Evolutionary conservation across 2,113 vertebrate genomes (phyloP), one percentile per base, ranked within the genome.

Genomic region (Semicossyphus pulcher): DNA sequence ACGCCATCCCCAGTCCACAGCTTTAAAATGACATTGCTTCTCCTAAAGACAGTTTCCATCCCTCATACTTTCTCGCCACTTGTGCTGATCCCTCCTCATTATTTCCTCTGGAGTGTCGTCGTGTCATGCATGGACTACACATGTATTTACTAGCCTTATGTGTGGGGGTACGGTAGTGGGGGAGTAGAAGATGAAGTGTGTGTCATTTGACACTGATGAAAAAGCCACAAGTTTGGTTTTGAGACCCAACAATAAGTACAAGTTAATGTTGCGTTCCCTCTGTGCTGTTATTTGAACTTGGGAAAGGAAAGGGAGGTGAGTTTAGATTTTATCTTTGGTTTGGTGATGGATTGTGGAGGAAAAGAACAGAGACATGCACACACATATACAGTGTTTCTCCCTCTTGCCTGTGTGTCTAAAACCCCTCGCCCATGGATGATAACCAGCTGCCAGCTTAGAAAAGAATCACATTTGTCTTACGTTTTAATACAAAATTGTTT

Each of bases 171-270:
- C 20, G 37, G 26, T 15, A 15, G 12, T 18, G 65, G 72, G 53
- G 72, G 77, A 66, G 78, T 16, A 59, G 21, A 66, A 65, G 65
- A 78, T 71, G 67, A 52, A 67, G 57, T 42, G 26, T 14, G 60
- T 76, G 80, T 71, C 70, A 87, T 83, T 68, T 76, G 86, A 92
- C 83, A 74, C 80, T 86, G 82, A 87, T 84, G 88, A 77, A 59
- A 88, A 90, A 89, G 69, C 84, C 89, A 88, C 82, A 90, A 66
- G 79, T 87, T 75, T 52, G 71, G 71, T 80, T 85, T 83, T n/a
- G 37, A 81, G 70, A 57, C 37, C 29, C 36, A 26, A 65, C 59
- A 56, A 65, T 85, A 75, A 84, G 75, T 66, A 74, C 36, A 56
- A 37, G 71, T 83, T 80, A 44, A 77, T 72, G 51, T 65, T 62